A percentile compares a stretch with the other conserved stretches of the same genome.
phyloP scores from a whole-genome alignment of 2,113 vertebrate genomes.

The human (Homo sapiens) region GRCh38 chr5:55850501-55851000 shows the following conservation, averaged over 20 bases:
- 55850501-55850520: neutral
- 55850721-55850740: neutral
- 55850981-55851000: too few relatives aligned
- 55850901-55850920: too few relatives aligned
- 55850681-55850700: constrained; percentile 22
- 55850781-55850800: neutral
- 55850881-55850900: too few relatives aligned
- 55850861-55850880: too few relatives aligned
- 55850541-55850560: neutral
- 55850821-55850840: too few relatives aligned
- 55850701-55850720: neutral
- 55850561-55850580: neutral
- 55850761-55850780: neutral
- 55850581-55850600: neutral
- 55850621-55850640: neutral
- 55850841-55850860: too few relatives aligned
- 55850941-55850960: too few relatives aligned
- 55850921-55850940: too few relatives aligned
- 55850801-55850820: too few relatives aligned
- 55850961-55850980: too few relatives aligned
- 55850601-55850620: neutral
- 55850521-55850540: neutral
- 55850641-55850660: neutral
- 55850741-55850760: neutral
- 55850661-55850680: neutral